Base-by-base conservation (phyloP, 2,888 invertebrate species). In the Argynnis bischoffii region DNA sequence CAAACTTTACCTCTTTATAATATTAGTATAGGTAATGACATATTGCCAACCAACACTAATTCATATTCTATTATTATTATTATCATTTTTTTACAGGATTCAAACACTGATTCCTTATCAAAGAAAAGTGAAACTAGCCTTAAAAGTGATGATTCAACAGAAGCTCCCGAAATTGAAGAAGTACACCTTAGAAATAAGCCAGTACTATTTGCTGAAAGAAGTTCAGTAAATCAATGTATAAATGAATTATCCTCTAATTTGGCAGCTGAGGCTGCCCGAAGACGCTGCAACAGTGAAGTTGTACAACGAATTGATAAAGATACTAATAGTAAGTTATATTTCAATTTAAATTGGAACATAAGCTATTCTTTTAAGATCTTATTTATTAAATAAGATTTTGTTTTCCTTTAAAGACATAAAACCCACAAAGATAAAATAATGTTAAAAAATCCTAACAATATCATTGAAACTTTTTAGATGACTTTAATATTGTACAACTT, bases 171-270 rank as follows among this genome's bases (percentile, higher is more conserved):
- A 80, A 77, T 77, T 73, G 89, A 92, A 70, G 89, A 90, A 69
- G 92, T 93, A 66, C 88, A 85, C 76, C 81, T 92, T 48, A 85
- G 93, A 69, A 85, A 77, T 48, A 92, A 90, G 72, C 85, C 89
- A 1, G 80, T 82, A 46, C 82, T 81, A 56, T 75, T 86, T 35
- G 90, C 86, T 2, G 93, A 93, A 72, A 82, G 92, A 65, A 93
- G 87, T 75, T 93, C 92, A 1, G 93, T 94, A 13, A 94, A 94
- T 78, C 95, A 96, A 85, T 96, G 96, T 82, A 95, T 96, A 76
- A 95, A 94, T 78, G 96, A 96, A 82, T 86, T 96, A 74, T 95
- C 95, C 51, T 90, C 93, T n/a, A 94, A 92, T 74, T 79, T 93
- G 59, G 88, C 86, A 31, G 88, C 86, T 1, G 92, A 91, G 69